Evolutionary conservation across 2,113 vertebrate genomes (phyloP).

Genomic region (Corvus cornix): DNA sequence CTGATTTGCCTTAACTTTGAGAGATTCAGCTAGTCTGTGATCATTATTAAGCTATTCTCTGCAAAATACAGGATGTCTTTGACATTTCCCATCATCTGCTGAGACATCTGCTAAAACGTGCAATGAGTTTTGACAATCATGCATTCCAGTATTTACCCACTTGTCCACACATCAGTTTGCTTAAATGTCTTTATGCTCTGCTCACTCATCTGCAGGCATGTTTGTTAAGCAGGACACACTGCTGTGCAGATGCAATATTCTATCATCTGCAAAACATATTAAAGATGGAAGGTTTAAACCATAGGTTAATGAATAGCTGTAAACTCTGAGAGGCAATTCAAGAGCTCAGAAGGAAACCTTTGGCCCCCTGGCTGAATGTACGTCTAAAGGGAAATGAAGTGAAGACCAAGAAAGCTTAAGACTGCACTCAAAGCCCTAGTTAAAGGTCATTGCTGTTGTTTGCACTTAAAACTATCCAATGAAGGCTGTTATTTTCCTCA

Average conservation of each 20-base stretch:
- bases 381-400: background rate
- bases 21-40: background rate
- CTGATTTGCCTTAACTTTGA: background rate
- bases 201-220: background rate
- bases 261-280: constrained; percentile 4
- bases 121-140: background rate
- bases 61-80: background rate
- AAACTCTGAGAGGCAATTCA: background rate
- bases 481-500: background rate
- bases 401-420: background rate
- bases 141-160: background rate
- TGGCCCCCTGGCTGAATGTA: background rate
- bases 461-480: background rate
- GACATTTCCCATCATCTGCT: background rate
- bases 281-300: background rate
- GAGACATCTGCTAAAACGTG: background rate
- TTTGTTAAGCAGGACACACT: background rate
- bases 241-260: background rate
- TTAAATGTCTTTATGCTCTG: background rate
- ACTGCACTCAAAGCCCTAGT: background rate
- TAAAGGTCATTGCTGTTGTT: background rate
- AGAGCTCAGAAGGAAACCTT: constrained; percentile 13
- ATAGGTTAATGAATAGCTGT: constrained; percentile 36
- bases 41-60: background rate
- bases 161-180: background rate